Conservation (phyloP, 1,140 invertebrate species). For the Euschistus heros region DNA sequence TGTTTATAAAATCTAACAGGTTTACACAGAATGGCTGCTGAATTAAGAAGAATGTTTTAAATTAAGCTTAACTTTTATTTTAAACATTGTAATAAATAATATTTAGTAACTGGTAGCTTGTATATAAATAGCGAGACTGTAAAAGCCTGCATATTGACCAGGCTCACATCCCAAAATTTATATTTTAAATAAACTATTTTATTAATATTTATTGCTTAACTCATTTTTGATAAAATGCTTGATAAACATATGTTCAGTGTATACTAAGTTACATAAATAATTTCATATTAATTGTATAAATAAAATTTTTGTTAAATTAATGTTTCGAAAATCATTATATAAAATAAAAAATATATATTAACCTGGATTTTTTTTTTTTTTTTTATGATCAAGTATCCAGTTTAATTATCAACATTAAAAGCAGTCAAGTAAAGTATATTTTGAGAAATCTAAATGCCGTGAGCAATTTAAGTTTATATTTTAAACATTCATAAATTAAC, state of each 20-base stretch:
- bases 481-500: not conserved
- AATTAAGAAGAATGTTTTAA: constrained; percentile 21
- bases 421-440: too few species aligned
- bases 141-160: constrained; percentile 19
- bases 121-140: constrained; percentile 21
- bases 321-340: too few species aligned
- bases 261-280: not conserved
- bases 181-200: constrained; percentile 17
- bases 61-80: constrained; percentile 20
- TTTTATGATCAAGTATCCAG: too few species aligned
- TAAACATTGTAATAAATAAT: constrained; percentile 20
- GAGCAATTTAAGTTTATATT: too few species aligned
- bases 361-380: too few species aligned
- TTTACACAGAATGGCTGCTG: constrained; percentile 28
- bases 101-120: constrained; percentile 23
- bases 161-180: constrained; percentile 21
- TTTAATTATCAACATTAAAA: too few species aligned
- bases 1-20: constrained; percentile 25
- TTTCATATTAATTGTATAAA: too few species aligned
- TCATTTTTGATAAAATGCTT: constrained; percentile 4
- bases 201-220: constrained; percentile 14
- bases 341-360: too few species aligned
- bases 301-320: too few species aligned
- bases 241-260: constrained; percentile 6
- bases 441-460: too few species aligned